Percentiles rank a stretch among this genome's conserved stretches.
phyloP scores from a whole-genome alignment of 2,113 vertebrate species.

The Anguilla japonica region DNA sequence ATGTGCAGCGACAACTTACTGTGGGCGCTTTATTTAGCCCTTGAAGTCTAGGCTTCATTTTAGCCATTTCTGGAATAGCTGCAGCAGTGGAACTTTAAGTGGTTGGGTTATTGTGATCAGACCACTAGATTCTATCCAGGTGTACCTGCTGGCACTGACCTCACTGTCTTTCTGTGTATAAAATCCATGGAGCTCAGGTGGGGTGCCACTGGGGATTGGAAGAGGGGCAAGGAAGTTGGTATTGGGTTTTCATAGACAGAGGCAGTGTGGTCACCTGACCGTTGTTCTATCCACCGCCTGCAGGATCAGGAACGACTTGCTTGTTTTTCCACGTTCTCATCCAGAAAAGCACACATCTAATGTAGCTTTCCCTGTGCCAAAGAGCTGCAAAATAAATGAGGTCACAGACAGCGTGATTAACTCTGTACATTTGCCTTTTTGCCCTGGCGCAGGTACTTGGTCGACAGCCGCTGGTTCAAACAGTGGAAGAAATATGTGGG shows the following conservation, averaged over 20 bases:
- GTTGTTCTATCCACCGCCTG: neutral
- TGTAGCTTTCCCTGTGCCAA: neutral
- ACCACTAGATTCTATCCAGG: too few species aligned
- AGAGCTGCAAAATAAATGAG: too few species aligned
- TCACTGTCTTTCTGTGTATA: too few species aligned
- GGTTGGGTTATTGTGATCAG: too few species aligned
- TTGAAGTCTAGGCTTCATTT: too few species aligned
- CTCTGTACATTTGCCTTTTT: neutral
- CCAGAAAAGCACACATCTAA: neutral
- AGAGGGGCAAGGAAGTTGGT: neutral
- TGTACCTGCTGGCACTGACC: too few species aligned
- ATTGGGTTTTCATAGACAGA: neutral
- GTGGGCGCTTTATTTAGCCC: too few species aligned
- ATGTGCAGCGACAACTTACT: too few species aligned
- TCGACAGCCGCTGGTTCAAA: conserved; percentile 99
- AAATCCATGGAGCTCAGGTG: neutral
- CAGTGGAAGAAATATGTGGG: conserved; percentile 99
- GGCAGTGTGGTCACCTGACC: neutral
- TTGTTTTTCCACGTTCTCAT: neutral
- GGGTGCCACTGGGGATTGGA: neutral
- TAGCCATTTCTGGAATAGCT: too few species aligned
- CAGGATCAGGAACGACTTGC: neutral
- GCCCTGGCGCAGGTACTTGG: conserved; percentile 82
- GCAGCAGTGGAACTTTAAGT: too few species aligned
- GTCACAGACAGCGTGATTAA: neutral